Base-by-base conservation (phyloP, 2,113 vertebrate species). In the Myotis yumanensis region DNA sequence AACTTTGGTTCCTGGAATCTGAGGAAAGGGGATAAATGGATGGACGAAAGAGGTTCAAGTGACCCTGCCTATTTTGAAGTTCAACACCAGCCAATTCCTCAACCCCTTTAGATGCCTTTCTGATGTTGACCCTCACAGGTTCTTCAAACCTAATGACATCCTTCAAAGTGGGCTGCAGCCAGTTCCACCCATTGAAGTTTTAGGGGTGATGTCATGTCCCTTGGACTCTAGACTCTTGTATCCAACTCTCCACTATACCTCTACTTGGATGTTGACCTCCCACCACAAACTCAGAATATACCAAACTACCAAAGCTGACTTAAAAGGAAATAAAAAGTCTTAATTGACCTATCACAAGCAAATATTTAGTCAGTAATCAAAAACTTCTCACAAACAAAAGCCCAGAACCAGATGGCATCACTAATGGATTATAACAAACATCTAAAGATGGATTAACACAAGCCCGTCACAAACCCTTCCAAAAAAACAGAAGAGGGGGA, bases 341-440 rank as follows among this genome's bases (percentile, higher is more conserved):
- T 20, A 86, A 57, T 23, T 90, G 86, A 89, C 75, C 76, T 92
- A 71, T 59, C 75, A 79, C 37, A 83, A 96, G 73, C 73, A 95
- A 96, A 95, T 92, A 95, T 86, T 92, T 93, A 96, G 92, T 89
- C 81, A 59, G 46, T 46, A 68, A 93, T 68, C 66, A 80, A 46
- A 85, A 90, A 57, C 73, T 82, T 89, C 35, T 73, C 72, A 71
- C 66, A 68, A 95, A 96, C 94, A 92, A 86, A 86, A 93, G 71
- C 62, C 84, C 72, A 96, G 90, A 95, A 73, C 81, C 94, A 96
- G 87, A 95, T 90, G 90, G 96, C 69, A 71, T 87, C 80, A 68
- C 59, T 52, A 72, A 48, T 89, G 76, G 93, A 88, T 76, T 84
- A 90, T 85, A 87, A 76, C 84, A 89, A 95, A 93, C 30, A 30